A percentile compares a stretch with the other conserved stretches of the same genome.
Evolutionary conservation across 2,113 vertebrate species (phyloP).

Genomic region (Heptranchias perlo): DNA sequence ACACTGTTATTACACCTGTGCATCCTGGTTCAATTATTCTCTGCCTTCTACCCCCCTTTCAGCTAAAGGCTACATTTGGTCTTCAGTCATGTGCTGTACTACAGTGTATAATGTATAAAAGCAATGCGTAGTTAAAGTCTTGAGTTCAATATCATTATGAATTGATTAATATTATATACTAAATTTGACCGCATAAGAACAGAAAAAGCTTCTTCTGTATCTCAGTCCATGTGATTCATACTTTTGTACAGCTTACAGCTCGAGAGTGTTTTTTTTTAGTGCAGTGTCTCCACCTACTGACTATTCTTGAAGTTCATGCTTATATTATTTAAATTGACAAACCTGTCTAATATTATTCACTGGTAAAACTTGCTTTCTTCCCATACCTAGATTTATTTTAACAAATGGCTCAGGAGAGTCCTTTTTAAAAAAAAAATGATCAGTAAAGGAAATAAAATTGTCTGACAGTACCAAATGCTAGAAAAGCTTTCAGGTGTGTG

Average conservation of each 20-base stretch:
- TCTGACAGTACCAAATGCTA: not conserved
- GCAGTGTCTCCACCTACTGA: conserved; percentile 20
- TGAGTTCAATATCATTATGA: not conserved
- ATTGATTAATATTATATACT: not conserved
- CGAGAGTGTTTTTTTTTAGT: not conserved
- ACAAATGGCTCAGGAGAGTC: not conserved
- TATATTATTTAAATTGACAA: not conserved
- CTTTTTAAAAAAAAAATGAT: not conserved
- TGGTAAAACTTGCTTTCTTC: not conserved
- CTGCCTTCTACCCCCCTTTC: not conserved
- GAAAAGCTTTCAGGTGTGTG: not conserved
- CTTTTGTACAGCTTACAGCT: no score
- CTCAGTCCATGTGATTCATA: not conserved
- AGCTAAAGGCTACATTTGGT: not conserved
- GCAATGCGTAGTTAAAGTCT: not conserved
- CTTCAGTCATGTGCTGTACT: not conserved
- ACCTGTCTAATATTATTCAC: not conserved
- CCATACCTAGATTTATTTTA: not conserved
- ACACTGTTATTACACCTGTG: not conserved
- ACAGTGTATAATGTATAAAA: not conserved
- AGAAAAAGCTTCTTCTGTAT: not conserved
- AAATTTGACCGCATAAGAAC: not conserved
- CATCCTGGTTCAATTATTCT: not conserved
- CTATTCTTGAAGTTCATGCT: not conserved
- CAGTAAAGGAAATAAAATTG: not conserved